phyloP scores from a whole-genome alignment of 2,888 invertebrate genomes.

The Pegoplata infirma region DNA sequence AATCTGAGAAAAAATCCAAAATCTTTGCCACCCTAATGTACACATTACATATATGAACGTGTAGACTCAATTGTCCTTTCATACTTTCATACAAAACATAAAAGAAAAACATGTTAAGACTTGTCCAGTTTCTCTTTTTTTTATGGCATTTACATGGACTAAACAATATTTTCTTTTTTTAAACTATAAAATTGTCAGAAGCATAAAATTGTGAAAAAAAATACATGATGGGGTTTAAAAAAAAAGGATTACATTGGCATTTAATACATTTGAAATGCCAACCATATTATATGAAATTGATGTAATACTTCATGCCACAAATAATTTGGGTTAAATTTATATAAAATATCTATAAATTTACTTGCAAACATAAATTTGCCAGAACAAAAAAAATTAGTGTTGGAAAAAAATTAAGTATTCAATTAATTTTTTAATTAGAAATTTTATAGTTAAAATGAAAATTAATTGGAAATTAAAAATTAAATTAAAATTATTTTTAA shows the following conservation, averaged over 20 bases:
- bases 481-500: too few species aligned
- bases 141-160: constrained; percentile 6
- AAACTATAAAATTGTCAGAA: constrained; percentile 18
- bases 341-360: background rate
- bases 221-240: constrained; percentile 61
- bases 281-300: background rate
- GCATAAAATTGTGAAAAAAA: constrained; percentile 47
- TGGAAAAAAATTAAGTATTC: too few species aligned
- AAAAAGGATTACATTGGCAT: background rate
- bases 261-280: constrained; percentile 4
- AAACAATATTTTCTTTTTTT: background rate
- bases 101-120: constrained; percentile 14
- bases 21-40: too few species aligned
- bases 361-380: too few species aligned
- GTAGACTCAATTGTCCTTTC: constrained; percentile 14
- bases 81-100: background rate
- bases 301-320: background rate
- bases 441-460: too few species aligned
- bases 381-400: too few species aligned
- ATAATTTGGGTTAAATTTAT: background rate
- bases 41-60: background rate
- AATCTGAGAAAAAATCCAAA: too few species aligned
- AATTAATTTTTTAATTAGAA: too few species aligned
- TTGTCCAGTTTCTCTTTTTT: background rate
- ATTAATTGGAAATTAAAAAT: too few species aligned